These are phyloP conservation scores for Phania funesta DNA, from an alignment of 2,888 invertebrate species.

Conservation along the genomic window DNA sequence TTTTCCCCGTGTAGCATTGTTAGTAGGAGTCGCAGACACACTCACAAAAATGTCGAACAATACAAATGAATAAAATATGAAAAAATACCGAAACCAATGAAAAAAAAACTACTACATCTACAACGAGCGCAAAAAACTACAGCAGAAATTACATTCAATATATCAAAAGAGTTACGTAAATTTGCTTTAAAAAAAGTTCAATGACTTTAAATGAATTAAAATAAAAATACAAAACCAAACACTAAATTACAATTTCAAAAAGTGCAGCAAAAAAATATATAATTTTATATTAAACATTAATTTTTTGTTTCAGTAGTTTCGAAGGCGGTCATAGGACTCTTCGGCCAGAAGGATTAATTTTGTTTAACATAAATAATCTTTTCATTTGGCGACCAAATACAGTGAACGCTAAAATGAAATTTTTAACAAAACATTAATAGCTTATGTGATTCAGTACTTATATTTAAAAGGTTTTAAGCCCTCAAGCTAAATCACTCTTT, in stretches of 20 bases:
- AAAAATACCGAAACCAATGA: neutral
- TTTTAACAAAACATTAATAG: too few species aligned
- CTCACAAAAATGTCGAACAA: slow-evolving; percentile 34
- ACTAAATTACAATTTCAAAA: slow-evolving; percentile 36
- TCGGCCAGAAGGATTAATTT: neutral
- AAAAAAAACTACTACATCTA: slow-evolving; percentile 23
- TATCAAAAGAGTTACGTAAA: slow-evolving; percentile 63
- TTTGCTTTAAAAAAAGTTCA: slow-evolving; percentile 59
- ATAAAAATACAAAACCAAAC: slow-evolving; percentile 14
- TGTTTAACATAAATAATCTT: too few species aligned
- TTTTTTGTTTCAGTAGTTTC: neutral
- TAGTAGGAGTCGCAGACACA: neutral
- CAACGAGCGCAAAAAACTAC: neutral
- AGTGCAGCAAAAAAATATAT: neutral
- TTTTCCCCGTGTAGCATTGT: slow-evolving; percentile 34
- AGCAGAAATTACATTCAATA: slow-evolving; percentile 57
- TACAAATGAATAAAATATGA: slow-evolving; percentile 31
- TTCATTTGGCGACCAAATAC: too few species aligned
- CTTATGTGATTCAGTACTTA: too few species aligned
- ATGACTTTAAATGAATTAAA: slow-evolving; percentile 56
- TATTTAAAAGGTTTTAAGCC: too few species aligned
- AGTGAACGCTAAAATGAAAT: too few species aligned
- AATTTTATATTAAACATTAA: slow-evolving; percentile 24
- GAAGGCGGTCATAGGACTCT: neutral
- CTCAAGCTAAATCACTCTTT: too few species aligned